These are phyloP conservation scores for Caenorhabditis brenneri DNA, from an alignment of 1,140 invertebrate genomes.

Conservation along the genomic window DNA sequence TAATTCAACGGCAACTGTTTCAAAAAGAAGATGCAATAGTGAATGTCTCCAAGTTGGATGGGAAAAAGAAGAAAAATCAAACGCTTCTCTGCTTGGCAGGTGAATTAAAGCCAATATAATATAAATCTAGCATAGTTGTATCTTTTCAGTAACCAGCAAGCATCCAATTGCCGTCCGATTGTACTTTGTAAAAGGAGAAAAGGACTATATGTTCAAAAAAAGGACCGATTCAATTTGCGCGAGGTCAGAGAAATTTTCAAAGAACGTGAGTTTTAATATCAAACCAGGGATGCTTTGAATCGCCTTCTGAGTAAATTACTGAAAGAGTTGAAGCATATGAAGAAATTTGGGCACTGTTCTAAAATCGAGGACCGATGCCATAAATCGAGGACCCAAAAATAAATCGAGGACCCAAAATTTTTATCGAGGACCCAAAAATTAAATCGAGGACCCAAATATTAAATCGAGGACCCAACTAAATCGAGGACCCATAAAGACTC, in stretches of 20 bases:
- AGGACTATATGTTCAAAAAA: conserved; percentile 55
- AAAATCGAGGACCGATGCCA: no score
- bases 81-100: conserved; percentile 72
- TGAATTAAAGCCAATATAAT: neutral
- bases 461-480: no score
- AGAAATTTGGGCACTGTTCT: no score
- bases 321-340: no score
- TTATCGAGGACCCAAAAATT: no score
- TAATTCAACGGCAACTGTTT: conserved; percentile 68
- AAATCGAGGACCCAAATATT: no score
- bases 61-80: conserved; percentile 61
- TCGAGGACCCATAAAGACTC: no score
- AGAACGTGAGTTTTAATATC: conserved; percentile 53
- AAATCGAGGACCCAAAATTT: no score
- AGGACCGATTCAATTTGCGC: conserved; percentile 48
- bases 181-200: conserved; percentile 54
- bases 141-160: conserved; percentile 52
- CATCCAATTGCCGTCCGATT: conserved; percentile 56
- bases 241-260: conserved; percentile 50
- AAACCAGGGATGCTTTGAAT: no score
- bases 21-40: conserved; percentile 71
- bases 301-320: no score
- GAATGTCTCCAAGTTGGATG: conserved; percentile 72
- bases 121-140: neutral
- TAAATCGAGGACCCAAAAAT: no score